Percentiles rank a stretch among this genome's conserved stretches.
Conservation (phyloP, 2,113 vertebrate genomes). For the Ancistrus triradiatus region DNA sequence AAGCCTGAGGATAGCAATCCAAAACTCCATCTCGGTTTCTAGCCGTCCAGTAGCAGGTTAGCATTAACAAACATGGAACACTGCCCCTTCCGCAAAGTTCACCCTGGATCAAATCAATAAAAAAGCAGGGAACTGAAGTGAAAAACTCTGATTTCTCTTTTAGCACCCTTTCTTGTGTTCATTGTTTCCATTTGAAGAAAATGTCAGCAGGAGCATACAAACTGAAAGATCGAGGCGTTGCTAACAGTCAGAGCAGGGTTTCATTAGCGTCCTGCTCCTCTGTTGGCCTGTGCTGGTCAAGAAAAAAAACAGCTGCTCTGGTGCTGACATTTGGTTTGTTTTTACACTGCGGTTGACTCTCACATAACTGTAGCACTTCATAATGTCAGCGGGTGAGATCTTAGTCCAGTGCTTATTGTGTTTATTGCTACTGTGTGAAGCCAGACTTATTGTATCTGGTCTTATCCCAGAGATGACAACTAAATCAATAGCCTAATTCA, state of each 20-base stretch:
- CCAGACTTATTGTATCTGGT: conserved; percentile 47
- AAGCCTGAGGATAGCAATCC: conserved; percentile 52
- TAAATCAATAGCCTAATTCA: conserved; percentile 55
- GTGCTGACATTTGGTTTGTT: conserved; percentile 76
- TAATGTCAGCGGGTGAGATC: conserved; percentile 70
- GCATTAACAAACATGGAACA: conserved; percentile 66
- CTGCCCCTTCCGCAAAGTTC: conserved; percentile 55
- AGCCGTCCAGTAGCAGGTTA: conserved; percentile 56
- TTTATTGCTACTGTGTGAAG: conserved; percentile 62
- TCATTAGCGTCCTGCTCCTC: conserved; percentile 65
- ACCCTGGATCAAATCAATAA: conserved; percentile 67
- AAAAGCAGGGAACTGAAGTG: conserved; percentile 50
- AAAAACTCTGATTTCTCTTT: conserved; percentile 53
- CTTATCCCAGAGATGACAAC: conserved; percentile 46
- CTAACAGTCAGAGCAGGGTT: conserved; percentile 69
- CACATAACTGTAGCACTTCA: conserved; percentile 65
- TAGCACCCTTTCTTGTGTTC: conserved; percentile 47
- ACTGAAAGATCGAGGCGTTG: conserved; percentile 66
- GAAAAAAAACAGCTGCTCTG: conserved; percentile 59
- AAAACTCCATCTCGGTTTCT: conserved; percentile 51
- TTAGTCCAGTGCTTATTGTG: conserved; percentile 51
- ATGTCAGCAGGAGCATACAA: conserved; percentile 62
- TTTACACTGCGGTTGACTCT: conserved; percentile 66
- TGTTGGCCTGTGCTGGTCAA: conserved; percentile 48
- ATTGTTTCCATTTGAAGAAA: conserved; percentile 62